phyloP scores from a whole-genome alignment of 2,797 vertebrate genomes.

The Helostoma temminkii region DNA sequence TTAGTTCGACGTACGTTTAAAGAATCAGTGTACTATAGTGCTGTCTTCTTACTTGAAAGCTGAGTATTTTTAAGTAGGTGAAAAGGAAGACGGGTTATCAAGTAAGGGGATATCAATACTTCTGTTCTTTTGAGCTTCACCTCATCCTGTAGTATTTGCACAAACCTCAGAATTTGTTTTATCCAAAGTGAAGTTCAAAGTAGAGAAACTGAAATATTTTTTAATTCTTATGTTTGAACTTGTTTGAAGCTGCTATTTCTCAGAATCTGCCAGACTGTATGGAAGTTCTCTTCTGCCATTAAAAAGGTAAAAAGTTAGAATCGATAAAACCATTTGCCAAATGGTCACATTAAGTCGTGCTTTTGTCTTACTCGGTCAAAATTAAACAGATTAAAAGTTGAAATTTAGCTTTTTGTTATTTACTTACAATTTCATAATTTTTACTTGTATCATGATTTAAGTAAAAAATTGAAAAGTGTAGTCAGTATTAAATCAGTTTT shows the following conservation, averaged over 20 bases:
- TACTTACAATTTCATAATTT: background rate
- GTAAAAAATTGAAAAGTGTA: no score
- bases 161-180: conserved; percentile 29
- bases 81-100: background rate
- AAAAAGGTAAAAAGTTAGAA: background rate
- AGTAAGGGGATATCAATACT: background rate
- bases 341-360: background rate
- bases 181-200: conserved; percentile 3
- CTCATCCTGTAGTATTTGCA: conserved; percentile 12
- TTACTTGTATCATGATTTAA: no score
- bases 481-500: no score
- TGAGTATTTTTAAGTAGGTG: background rate
- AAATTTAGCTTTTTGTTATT: no score
- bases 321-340: background rate
- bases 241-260: conserved; percentile 45
- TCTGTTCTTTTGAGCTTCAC: background rate
- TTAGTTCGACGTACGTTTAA: background rate
- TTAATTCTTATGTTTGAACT: conserved; percentile 5
- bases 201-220: background rate
- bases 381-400: background rate
- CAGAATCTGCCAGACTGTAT: background rate
- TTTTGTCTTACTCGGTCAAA: no score
- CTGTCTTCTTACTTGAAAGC: conserved; percentile 8
- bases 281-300: conserved; percentile 4
- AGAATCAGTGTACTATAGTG: background rate